These are phyloP conservation scores for Cartodere bifasciata DNA, from an alignment of 2,888 invertebrate species.

Conservation along the genomic window DNA sequence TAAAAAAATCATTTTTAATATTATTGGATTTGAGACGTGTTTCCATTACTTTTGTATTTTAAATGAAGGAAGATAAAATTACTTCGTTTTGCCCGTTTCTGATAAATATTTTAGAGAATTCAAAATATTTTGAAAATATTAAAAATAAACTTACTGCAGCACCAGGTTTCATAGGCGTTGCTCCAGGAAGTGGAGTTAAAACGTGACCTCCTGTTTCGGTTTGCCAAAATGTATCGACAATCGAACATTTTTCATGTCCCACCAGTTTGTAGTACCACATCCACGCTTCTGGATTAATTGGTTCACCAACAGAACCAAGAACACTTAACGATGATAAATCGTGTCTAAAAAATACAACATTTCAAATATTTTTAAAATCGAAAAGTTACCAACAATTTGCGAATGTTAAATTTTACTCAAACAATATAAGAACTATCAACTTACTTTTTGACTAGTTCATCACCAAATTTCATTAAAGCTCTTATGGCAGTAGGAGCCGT, in stretches of 20 bases:
- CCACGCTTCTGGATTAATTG: slow-evolving; percentile 98
- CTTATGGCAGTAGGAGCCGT: slow-evolving; percentile 97
- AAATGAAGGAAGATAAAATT: background rate
- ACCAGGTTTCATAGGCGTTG: slow-evolving; percentile 95
- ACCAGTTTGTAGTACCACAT: slow-evolving; percentile 83
- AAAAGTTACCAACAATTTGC: no score
- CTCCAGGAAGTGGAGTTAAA: slow-evolving; percentile 89
- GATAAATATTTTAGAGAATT: background rate
- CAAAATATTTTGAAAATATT: slow-evolving; percentile 2
- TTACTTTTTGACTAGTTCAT: slow-evolving; percentile 67
- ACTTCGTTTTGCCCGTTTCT: background rate
- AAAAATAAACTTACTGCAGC: slow-evolving; percentile 67
- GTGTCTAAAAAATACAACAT: slow-evolving; percentile 44
- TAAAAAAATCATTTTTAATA: slow-evolving; percentile 29
- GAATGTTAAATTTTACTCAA: no score
- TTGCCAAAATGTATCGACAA: slow-evolving; percentile 99
- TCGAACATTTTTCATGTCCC: slow-evolving; percentile 73
- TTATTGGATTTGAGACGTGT: background rate
- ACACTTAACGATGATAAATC: slow-evolving; percentile 56
- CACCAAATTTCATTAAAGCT: slow-evolving; percentile 90
- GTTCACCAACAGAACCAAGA: slow-evolving; percentile 96
- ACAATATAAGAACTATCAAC: slow-evolving; percentile 19
- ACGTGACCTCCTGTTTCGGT: slow-evolving; percentile 99
- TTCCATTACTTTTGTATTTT: no score
- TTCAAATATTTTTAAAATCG: slow-evolving; percentile 4